Base-by-base conservation (phyloP, 2,888 invertebrate genomes). In the Diarsia rubi region DNA sequence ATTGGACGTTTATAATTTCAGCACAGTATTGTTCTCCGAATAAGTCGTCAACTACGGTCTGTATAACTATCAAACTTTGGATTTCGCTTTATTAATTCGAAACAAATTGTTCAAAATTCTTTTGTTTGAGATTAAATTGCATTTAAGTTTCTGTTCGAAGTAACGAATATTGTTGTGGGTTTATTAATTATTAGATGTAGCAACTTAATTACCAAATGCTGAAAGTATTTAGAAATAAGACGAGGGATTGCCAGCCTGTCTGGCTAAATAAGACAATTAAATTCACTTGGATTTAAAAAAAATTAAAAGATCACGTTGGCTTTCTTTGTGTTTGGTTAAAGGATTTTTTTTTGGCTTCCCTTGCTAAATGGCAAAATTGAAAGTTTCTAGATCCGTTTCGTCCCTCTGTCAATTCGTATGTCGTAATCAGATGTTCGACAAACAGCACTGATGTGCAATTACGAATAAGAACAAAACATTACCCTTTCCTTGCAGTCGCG, bases 161-260 rank as follows among this genome's bases (percentile, higher is more conserved):
- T 74, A 66, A 78, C 45, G 44, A 70, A 68, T 69, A 69, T 45
- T 67, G 68, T 45, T 70, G 74, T 54, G 45, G 62, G 27, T 57
- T 59, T 69, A 79, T 81, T 69, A 54, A 74, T 83, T 68, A 70
- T 79, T 82, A 42, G 42, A 63, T 54, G 44, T 62, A 82, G 49
- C 12, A 65, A 62, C 54, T 82, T 77, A 82, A 79, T 79, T 79
- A 52, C 82, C 63, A n/a, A 77, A 82, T 69, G 68, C 24, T 64
- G 42, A 76, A 63, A 69, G 77, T 82, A 77, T 77, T 82, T 69
- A 69, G 69, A 69, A 65, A 62, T 82, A 82, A 76, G 57, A 59
- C 78, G 31, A 52, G 52, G 69, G 69, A 63, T 82, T 75, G 24
- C 57, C 52, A 52, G 68, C 3, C 64, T 44, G 82, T 82, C 63